These are phyloP conservation scores for Cyprinodon brontotheroides DNA, from an alignment of 2,113 vertebrate genomes.

Conservation along the genomic window DNA sequence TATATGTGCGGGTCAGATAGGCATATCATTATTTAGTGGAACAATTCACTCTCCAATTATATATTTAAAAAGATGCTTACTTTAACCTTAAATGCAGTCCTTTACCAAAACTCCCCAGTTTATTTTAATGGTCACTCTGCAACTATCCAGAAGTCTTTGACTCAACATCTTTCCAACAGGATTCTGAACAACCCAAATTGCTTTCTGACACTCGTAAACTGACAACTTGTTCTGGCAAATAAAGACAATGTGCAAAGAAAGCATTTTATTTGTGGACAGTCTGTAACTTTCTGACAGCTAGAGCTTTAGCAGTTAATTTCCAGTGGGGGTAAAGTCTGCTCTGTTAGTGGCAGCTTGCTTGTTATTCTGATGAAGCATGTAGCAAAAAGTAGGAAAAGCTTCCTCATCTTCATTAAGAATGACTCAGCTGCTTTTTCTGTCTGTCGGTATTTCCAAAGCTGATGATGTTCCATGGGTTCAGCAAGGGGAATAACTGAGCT, in stretches of 20 bases:
- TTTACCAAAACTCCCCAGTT: background rate
- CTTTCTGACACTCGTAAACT: background rate
- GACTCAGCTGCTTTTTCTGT: conserved; percentile 75
- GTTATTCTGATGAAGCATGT: conserved; percentile 71
- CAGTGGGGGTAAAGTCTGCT: conserved; percentile 52
- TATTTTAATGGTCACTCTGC: conserved; percentile 16
- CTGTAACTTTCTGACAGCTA: conserved; percentile 71
- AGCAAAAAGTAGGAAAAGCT: conserved; percentile 63
- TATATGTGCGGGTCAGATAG: too few species aligned
- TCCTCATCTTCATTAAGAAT: conserved; percentile 77
- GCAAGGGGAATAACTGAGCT: conserved; percentile 58
- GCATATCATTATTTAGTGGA: too few species aligned
- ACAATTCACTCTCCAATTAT: too few species aligned
- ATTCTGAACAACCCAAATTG: conserved; percentile 41
- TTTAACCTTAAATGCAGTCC: conserved; percentile 21
- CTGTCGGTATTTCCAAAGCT: conserved; percentile 73
- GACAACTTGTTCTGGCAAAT: conserved; percentile 42
- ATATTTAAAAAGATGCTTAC: background rate
- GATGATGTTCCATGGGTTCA: conserved; percentile 62
- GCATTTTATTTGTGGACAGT: conserved; percentile 57
- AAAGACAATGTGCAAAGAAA: conserved; percentile 48
- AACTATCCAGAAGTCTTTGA: conserved; percentile 17
- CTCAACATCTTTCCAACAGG: conserved; percentile 4
- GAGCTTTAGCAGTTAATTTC: conserved; percentile 63
- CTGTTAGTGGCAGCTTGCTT: conserved; percentile 68